phyloP scores from a whole-genome alignment of 2,113 vertebrate species.

The Hippopotamus amphibius region DNA sequence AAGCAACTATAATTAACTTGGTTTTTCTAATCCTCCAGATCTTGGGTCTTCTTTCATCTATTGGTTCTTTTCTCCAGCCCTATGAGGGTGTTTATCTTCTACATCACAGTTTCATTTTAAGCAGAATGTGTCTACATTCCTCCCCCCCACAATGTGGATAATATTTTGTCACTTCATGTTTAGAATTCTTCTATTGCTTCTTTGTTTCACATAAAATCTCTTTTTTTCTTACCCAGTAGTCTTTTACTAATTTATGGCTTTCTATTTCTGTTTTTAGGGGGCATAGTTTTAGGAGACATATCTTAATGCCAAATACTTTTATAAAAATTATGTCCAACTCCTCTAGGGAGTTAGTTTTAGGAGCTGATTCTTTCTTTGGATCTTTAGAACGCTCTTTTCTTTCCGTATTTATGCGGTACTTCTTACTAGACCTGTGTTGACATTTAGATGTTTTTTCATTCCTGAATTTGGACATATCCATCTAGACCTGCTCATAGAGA shows the following conservation, averaged over 20 bases:
- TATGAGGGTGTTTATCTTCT: background rate
- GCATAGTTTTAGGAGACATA: background rate
- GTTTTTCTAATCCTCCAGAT: background rate
- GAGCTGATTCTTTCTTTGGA: background rate
- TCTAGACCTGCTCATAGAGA: background rate
- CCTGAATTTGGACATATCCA: background rate
- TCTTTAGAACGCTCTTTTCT: background rate
- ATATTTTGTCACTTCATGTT: background rate
- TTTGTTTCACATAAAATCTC: background rate
- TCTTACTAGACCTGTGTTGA: background rate
- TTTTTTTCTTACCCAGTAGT: background rate
- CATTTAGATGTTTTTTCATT: slow-evolving; percentile 3
- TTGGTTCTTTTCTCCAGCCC: background rate
- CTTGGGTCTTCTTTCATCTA: background rate
- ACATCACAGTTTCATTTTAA: background rate
- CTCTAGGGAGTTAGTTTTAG: background rate
- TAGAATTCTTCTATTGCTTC: background rate
- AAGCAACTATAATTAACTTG: slow-evolving; percentile 27
- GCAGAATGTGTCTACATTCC: background rate
- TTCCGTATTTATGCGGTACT: background rate
- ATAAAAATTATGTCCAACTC: slow-evolving; percentile 5
- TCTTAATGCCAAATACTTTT: background rate
- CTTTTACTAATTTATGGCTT: slow-evolving; percentile 38
- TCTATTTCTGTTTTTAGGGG: slow-evolving; percentile 28
- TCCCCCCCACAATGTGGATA: background rate